Base-by-base conservation (phyloP, 2,113 vertebrate species). In the Colistium nudipinnis region DNA sequence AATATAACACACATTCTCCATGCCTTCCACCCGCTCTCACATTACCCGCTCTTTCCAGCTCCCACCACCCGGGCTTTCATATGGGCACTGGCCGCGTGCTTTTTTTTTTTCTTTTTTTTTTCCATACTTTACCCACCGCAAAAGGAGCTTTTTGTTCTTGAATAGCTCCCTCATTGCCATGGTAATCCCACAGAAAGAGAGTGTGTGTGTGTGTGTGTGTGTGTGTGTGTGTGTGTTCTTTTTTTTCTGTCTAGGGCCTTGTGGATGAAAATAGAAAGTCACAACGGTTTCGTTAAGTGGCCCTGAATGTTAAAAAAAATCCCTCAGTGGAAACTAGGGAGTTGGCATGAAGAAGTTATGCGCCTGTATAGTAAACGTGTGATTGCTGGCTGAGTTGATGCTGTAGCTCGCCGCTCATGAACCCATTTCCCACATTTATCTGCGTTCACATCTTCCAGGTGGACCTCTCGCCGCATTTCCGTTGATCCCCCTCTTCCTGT, bases 81-180 rank as follows among this genome's bases (percentile, higher is more conserved):
- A 86, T 70, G 86, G 82, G 65, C 80, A 84, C 85, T 62, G 63
- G 74, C 76, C 64, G 53, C 76, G 80, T 68, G 78, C 61, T 88
- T 85, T 88, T n/a, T n/a, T n/a, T n/a, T n/a, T n/a, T n/a, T n/a
- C n/a, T n/a, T n/a, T n/a, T n/a, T n/a, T n/a, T n/a, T n/a, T 89
- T 89, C 86, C 84, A 80, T 87, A 86, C 84, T 87, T 87, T 83
- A 62, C 77, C 69, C 73, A 70, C 86, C 67, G 76, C 86, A 86
- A 88, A 89, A 88, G 75, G 73, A 83, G 73, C 72, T 87, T 89
- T 90, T 82, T 87, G 85, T 86, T 90, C 87, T 86, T 87, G 82
- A 90, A 89, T 87, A 78, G 84, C 89, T 86, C 75, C 68, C 79
- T 86, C 87, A 90, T 90, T 82, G 80, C 87, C 85, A 89, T 89